phyloP scores from a whole-genome alignment of 37 sponge, comb jelly and placozoan species.

The Dysidea cf. avara region DNA sequence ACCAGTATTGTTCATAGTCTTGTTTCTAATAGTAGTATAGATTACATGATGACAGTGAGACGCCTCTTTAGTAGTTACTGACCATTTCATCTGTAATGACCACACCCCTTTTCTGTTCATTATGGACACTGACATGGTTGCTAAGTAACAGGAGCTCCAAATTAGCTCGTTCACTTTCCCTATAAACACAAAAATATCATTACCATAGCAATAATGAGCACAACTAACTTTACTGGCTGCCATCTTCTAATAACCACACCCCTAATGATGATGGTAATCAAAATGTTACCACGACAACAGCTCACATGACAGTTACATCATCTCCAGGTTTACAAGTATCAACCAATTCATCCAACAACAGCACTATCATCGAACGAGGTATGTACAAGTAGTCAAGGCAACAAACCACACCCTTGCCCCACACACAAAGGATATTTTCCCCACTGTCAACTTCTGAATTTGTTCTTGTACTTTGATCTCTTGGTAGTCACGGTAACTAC shows the following conservation, averaged over 20 bases:
- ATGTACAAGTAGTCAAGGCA: constrained; percentile 15
- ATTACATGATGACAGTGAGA: too few relatives aligned
- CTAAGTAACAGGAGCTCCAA: constrained; percentile 71
- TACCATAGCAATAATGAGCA: constrained; percentile 1
- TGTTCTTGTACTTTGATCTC: constrained; percentile 94
- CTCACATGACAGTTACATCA: constrained; percentile 72
- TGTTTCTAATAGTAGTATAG: too few relatives aligned
- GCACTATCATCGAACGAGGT: constrained; percentile 54
- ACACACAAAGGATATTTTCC: constrained; percentile 35
- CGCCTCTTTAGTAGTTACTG: too few relatives aligned
- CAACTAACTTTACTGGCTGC: constrained; percentile 38
- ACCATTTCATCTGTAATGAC: constrained; percentile 71
- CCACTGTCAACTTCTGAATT: constrained; percentile 79
- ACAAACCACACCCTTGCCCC: too few relatives aligned
- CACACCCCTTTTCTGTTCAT: constrained; percentile 51
- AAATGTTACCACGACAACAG: too few relatives aligned
- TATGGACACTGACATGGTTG: constrained; percentile 76
- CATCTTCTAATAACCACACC: constrained; percentile 63
- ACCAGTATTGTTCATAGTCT: too few relatives aligned
- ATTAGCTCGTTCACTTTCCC: constrained; percentile 38
- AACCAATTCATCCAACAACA: constrained; percentile 68
- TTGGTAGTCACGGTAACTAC: constrained; percentile 71
- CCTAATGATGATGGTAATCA: too few relatives aligned
- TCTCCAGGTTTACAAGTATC: constrained; percentile 77
- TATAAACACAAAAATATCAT: too few relatives aligned